Evolutionary conservation across 1,140 invertebrate species (phyloP), one percentile per base, ranked within the genome.

Genomic region (Drosophila repleta): DNA sequence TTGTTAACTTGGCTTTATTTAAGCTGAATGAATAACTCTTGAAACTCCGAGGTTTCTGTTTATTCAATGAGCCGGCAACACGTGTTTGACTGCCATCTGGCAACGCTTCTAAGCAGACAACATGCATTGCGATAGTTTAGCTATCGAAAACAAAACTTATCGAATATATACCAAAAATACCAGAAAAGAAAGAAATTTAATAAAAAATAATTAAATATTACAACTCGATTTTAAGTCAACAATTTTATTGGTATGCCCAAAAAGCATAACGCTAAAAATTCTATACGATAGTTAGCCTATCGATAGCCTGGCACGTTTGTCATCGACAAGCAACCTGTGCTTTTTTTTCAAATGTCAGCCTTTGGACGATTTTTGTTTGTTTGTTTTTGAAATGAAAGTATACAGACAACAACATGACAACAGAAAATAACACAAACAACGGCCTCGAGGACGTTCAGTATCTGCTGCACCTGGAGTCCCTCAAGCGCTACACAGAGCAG

Each of bases 401-500:
- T 24, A 43, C 8, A 56, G 24, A 18, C 26, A 32, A 29, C 17
- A 10, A 48, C 15, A 37, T 26, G 15, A 48, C 15, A 37, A n/a
- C 41, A 18, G 11, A 20, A 56, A 43, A 41, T 13, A 7, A 1
- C 20, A 57, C 29, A 0, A 37, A 4, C 21, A 65, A 15, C 8
- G 10, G 10, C 6, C 71, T 76, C 41, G 72, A 76, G 0, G 89
- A 91, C 37, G 78, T 90, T 21, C 58, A 83, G 10, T 70, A 74
- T 37, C 15, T 90, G 24, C 45, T 90, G 6, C 68, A 90, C n/a
- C 15, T 91, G 51, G 90, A 90, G 39, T 63, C 76, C 3, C 20
- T 76, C 3, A 75, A 75, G 10, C 90, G 89, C 4, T 79, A 74
- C n/a, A 37, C n/a, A 0, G 89, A 91, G 0, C 73, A 87, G 15